Base-by-base conservation (phyloP, 2,797 vertebrate species). In the Manis pentadactyla region DNA sequence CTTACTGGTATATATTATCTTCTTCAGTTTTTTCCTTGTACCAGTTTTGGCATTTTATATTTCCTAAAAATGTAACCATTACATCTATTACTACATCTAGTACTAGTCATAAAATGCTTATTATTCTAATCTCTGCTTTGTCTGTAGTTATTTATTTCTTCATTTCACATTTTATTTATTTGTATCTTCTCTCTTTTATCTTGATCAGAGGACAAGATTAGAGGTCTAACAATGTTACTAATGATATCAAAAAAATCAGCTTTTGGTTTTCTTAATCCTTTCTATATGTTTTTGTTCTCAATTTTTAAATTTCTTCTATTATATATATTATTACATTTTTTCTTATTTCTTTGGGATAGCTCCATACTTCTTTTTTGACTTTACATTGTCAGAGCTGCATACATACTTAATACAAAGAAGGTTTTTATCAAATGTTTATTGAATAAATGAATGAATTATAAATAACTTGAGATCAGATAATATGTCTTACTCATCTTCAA, bases 11-110 rank as follows among this genome's bases (percentile, higher is more conserved):
- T 94, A 93, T 46, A 94, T 49, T 84, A 83, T 31, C 3, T 49
- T 84, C 66, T 79, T n/a, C 64, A 92, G n/a, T 77, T 85, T 77
- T 95, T 91, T 66, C n/a, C 53, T 86, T 93, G 10, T 31, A 73
- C 49, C 39, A 71, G n/a, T 71, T 88, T 86, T 88, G 39, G 7
- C 18, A 85, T 87, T 93, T 90, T 83, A 71, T 53, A 83, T 68
- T 86, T 92, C n/a, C 37, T 93, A 69, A 88, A 69, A 86, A 57
- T 84, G 15, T 71, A 73, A 66, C 34, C 31, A 73, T 39, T 84
- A n/a, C 34, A 51, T 78, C 29, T 73, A 73, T 64, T 87, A 68
- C 78, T 39, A 77, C 2, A 46, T 46, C 53, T 84, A n/a, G 61
- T 75, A 37, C 49, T 68, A 64, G 42, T 59, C 34, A 66, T 49